Percentiles rank a stretch among this genome's conserved stretches.
Evolutionary conservation across 2,113 vertebrate genomes (phyloP).

Genomic region (Setophaga petechia): DNA sequence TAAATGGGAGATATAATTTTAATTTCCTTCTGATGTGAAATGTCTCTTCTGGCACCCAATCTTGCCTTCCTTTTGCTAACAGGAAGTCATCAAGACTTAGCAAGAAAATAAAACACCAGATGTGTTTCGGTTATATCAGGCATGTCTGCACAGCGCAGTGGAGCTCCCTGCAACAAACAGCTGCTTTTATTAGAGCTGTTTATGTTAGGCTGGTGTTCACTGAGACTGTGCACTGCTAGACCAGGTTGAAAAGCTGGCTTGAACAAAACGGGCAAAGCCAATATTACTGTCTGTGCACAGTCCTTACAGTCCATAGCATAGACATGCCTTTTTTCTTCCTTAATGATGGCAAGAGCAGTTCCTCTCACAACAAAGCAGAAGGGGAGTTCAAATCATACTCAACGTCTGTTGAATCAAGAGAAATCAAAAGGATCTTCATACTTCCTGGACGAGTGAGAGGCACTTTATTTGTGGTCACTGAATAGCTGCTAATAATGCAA

Average conservation of each 20-base stretch:
- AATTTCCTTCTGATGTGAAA: conserved; percentile 46
- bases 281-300: background rate
- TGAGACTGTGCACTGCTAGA: background rate
- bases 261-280: background rate
- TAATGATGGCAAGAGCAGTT: background rate
- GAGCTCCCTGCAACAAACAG: background rate
- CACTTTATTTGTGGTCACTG: background rate
- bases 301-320: background rate
- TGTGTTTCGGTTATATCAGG: conserved; percentile 23
- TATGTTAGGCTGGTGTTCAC: background rate
- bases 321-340: background rate
- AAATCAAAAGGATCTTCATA: background rate
- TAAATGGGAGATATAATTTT: conserved; percentile 16
- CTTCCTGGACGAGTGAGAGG: background rate
- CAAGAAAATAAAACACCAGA: conserved; percentile 55
- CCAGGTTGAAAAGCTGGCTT: background rate
- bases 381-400: background rate
- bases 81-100: conserved; percentile 48
- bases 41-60: conserved; percentile 37
- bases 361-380: background rate
- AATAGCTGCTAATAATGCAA: background rate
- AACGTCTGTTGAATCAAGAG: background rate
- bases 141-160: background rate
- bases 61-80: conserved; percentile 34
- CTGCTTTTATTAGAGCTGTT: background rate